A percentile compares a stretch with the other conserved stretches of the same genome.
phyloP scores from a whole-genome alignment of 2,113 vertebrate genomes.

The Bungarus multicinctus region DNA sequence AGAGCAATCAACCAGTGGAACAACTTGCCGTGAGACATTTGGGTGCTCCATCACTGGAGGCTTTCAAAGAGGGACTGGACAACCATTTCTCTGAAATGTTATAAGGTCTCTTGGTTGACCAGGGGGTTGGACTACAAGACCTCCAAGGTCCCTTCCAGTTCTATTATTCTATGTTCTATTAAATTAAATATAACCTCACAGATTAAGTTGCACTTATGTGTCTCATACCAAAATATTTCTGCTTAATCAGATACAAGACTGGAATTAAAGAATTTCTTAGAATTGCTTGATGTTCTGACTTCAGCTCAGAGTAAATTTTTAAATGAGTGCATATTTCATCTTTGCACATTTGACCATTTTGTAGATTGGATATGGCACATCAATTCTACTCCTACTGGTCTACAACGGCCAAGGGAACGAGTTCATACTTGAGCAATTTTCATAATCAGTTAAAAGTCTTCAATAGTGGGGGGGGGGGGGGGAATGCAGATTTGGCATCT shows the following conservation, averaged over 20 bases:
- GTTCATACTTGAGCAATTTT: not conserved
- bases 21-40: too few species aligned
- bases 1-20: not conserved
- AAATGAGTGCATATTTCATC: not conserved
- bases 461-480: not conserved
- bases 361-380: conserved; percentile 15
- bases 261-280: not conserved
- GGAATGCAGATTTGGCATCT: too few species aligned
- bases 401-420: not conserved
- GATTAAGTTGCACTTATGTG: not conserved
- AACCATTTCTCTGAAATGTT: not conserved
- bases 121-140: not conserved
- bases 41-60: not conserved
- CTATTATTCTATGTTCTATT: not conserved
- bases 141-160: not conserved
- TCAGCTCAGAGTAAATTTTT: conserved; percentile 30
- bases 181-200: not conserved
- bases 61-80: not conserved
- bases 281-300: not conserved
- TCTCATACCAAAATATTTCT: not conserved
- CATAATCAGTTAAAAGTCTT: not conserved
- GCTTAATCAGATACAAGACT: not conserved
- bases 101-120: not conserved
- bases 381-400: not conserved
- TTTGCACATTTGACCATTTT: conserved; percentile 17